Evolutionary conservation across 2,113 vertebrate genomes (phyloP).

Genomic region (Platysteira castanea): DNA sequence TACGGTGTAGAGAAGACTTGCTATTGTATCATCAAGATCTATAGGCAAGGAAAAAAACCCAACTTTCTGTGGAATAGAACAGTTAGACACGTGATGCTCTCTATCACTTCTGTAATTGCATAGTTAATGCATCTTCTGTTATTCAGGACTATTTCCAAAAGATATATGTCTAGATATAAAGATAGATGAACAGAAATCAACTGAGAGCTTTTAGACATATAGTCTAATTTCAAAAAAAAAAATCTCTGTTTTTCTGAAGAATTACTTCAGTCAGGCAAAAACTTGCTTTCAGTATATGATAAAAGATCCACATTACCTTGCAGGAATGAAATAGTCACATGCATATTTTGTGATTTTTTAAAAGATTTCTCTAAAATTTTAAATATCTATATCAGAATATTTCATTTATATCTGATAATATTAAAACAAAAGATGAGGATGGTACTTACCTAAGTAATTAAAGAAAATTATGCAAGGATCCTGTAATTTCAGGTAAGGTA

Average conservation of each 20-base stretch:
- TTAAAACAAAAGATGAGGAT: background rate
- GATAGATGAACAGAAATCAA: background rate
- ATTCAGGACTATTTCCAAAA: conserved; percentile 1
- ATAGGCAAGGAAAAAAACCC: background rate
- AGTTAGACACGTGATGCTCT: background rate
- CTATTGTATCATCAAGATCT: background rate
- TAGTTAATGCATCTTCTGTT: background rate
- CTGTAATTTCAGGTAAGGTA: background rate
- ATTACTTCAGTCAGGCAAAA: background rate
- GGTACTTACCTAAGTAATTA: background rate
- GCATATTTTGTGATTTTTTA: background rate
- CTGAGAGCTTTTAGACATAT: conserved; percentile 25
- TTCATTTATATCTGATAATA: background rate
- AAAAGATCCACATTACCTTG: background rate
- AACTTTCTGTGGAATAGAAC: background rate
- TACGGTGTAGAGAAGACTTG: background rate
- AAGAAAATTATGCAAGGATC: background rate
- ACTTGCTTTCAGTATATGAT: background rate
- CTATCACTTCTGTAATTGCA: background rate
- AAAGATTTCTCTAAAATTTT: background rate
- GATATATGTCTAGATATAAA: background rate
- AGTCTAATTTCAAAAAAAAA: background rate
- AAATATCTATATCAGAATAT: background rate
- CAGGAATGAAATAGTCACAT: background rate
- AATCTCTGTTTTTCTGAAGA: background rate